Percentiles rank a stretch among this genome's conserved stretches.
Evolutionary conservation across 2,888 invertebrate genomes (phyloP).

Genomic region (Drosophila incognita): DNA sequence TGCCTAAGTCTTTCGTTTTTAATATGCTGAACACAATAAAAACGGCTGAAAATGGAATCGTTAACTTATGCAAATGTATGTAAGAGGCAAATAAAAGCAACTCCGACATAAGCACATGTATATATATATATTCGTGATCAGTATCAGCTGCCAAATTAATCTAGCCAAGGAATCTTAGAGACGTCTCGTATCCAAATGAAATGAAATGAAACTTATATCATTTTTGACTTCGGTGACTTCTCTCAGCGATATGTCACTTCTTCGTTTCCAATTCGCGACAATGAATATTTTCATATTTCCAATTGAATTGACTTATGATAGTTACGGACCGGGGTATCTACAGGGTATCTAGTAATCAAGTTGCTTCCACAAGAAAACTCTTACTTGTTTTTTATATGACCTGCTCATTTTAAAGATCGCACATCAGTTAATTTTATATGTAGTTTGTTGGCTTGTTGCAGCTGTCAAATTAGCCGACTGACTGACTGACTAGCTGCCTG

Average conservation of each 20-base stretch:
- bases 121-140: not conserved
- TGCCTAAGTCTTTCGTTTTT: constrained; percentile 62
- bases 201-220: not conserved
- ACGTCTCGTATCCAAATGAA: not conserved
- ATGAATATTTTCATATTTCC: rapidly evolving
- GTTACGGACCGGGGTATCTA: not conserved
- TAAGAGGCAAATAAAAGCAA: not conserved
- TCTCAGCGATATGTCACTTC: not conserved
- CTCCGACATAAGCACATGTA: no score
- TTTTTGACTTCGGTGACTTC: not conserved
- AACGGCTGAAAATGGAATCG: not conserved
- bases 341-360: not conserved
- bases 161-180: not conserved
- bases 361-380: not conserved
- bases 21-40: not conserved
- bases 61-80: no score
- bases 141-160: not conserved
- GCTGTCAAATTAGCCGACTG: constrained; percentile 68
- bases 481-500: constrained; percentile 52
- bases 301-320: not conserved
- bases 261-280: not conserved
- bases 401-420: constrained; percentile 14
- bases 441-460: constrained; percentile 24
- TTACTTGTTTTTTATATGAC: not conserved
- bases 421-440: constrained; percentile 25